Base-by-base conservation (phyloP, 2,888 invertebrate genomes). In the Clostera curtula region DNA sequence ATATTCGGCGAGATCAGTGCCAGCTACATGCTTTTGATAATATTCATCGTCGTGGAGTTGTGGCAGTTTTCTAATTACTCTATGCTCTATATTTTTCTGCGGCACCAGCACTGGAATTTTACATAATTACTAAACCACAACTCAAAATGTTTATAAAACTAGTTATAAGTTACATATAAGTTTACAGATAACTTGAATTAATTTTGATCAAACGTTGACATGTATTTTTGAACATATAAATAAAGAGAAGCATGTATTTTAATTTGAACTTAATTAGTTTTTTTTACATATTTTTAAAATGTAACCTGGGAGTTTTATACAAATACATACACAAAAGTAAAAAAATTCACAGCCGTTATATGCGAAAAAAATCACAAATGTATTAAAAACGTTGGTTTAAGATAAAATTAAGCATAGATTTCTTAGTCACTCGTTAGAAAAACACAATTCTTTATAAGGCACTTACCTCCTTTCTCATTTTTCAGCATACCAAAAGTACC, bases 401-500 rank as follows among this genome's bases (percentile, higher is more conserved):
- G 13, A 19, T 10, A 13, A 17, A 27, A 9, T 8, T 5, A 12
- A n/a, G n/a, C n/a, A n/a, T n/a, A n/a, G n/a, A n/a, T n/a, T n/a
- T n/a, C n/a, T n/a, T n/a, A n/a, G n/a, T n/a, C n/a, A n/a, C n/a
- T n/a, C n/a, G n/a, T n/a, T n/a, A n/a, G n/a, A n/a, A n/a, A n/a
- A n/a, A n/a, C n/a, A n/a, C n/a, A n/a, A n/a, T n/a, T n/a, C n/a
- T n/a, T n/a, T n/a, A n/a, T n/a, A n/a, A n/a, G n/a, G n/a, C n/a
- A 51, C 63, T 76, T 65, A 94, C 96, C 93, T 80, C 93, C 91
- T 52, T 88, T 85, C 19, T 89, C 86, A 68, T 94, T 92, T 46
- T 91, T 88, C 59, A 92, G 85, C 98, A 98, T 98, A 33, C 98
- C 98, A 69, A 98, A 97, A 0, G 98, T 98, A 8, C 98, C 98